Percentiles rank a stretch among this genome's conserved stretches.
These are phyloP conservation scores for Melanotaenia parkinsoni DNA, from an alignment of 2,797 vertebrate genomes.

Conservation along the genomic window DNA sequence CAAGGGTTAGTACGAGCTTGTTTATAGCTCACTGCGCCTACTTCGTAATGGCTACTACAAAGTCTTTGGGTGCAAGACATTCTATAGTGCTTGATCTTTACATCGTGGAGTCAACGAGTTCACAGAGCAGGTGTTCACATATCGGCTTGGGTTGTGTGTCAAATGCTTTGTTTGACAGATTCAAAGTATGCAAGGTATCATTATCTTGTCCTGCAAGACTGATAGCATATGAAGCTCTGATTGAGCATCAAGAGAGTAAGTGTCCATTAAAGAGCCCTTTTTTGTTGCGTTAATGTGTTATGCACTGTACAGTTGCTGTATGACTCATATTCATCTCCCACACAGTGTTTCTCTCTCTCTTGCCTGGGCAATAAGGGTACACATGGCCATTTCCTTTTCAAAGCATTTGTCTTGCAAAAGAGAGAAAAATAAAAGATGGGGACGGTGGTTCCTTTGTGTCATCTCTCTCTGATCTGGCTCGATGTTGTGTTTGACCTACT, in stretches of 20 bases:
- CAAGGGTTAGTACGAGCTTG: constrained; percentile 40
- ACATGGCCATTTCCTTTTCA: constrained; percentile 48
- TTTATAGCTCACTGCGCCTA: constrained; percentile 47
- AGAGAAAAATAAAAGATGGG: constrained; percentile 29
- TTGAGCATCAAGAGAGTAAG: constrained; percentile 64
- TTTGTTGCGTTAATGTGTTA: constrained; percentile 59
- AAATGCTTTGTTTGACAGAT: constrained; percentile 53
- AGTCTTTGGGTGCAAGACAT: constrained; percentile 68
- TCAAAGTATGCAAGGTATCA: constrained; percentile 61
- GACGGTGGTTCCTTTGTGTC: constrained; percentile 54
- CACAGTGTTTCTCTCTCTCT: constrained; percentile 77
- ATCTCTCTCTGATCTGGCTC: constrained; percentile 79
- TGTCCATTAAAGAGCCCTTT: constrained; percentile 84
- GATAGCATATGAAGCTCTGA: constrained; percentile 66
- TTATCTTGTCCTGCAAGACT: constrained; percentile 80
- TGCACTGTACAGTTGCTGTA: constrained; percentile 62
- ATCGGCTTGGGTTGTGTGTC: constrained; percentile 35
- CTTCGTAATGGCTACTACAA: constrained; percentile 63
- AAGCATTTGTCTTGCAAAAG: constrained; percentile 52
- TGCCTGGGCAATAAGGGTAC: constrained; percentile 49
- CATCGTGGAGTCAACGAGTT: constrained; percentile 46
- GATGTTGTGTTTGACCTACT: constrained; percentile 83
- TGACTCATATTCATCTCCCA: constrained; percentile 58
- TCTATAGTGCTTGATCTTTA: constrained; percentile 54
- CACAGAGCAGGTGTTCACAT: constrained; percentile 57